Conservation (phyloP, 2,113 vertebrate genomes). For the Apus apus region DNA sequence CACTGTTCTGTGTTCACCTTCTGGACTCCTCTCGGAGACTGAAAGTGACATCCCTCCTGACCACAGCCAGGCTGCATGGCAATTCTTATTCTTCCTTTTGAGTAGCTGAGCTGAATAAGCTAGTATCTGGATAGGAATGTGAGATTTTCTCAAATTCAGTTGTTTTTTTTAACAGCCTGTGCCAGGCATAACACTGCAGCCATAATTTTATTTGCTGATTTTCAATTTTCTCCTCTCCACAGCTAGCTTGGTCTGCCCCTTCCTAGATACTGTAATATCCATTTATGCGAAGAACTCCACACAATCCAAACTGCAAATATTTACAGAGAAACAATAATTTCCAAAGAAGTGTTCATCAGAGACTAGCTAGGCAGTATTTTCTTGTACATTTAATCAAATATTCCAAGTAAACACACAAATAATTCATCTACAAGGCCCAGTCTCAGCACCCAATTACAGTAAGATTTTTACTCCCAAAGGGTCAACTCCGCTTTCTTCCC, state of each 20-base stretch:
- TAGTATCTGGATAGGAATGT: background rate
- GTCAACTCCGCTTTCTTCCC: background rate
- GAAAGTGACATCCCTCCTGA: background rate
- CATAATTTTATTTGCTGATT: background rate
- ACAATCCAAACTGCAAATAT: background rate
- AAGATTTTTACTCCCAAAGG: background rate
- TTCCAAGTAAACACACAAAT: slow-evolving; percentile 21
- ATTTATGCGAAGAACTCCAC: background rate
- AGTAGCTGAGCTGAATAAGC: background rate
- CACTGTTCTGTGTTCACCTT: background rate
- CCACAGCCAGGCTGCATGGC: background rate
- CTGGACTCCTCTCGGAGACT: background rate
- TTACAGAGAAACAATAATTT: background rate
- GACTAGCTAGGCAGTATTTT: background rate
- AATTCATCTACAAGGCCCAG: background rate
- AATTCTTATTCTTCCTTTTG: background rate
- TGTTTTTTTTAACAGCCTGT: background rate
- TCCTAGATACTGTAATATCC: fast-evolving
- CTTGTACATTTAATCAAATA: background rate
- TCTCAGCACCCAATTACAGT: background rate
- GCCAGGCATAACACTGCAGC: background rate
- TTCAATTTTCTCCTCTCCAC: background rate
- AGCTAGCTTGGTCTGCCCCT: background rate
- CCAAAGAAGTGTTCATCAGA: background rate
- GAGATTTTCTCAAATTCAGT: background rate